Base-by-base conservation (phyloP, 1,140 invertebrate species). In the Drosophila tropicalis region DNA sequence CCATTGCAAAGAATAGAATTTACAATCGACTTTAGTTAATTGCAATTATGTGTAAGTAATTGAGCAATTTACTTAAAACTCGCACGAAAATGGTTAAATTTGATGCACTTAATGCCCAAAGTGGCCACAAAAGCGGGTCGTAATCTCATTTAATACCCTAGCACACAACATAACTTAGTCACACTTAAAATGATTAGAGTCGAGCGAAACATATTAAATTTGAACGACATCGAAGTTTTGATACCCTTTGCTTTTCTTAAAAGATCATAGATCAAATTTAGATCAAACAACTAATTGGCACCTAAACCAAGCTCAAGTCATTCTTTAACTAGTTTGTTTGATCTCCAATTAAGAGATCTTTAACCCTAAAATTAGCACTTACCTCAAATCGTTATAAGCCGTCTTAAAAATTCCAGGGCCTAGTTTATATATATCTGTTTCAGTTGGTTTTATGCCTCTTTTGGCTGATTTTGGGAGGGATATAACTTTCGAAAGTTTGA, bases 371-470 rank as follows among this genome's bases (percentile, higher is more conserved):
- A 29, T 39, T 39, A 4, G 3, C 34, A 51, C 44, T 51, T 51
- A 51, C 81, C 81, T 84, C 57, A 75, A 75, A 70, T 83, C 65
- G 76, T 65, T 61, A 47, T 54, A 58, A 58, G 70, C 62, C 75
- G 67, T 51, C 10, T 51, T 19, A 9, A 51, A 7, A 51, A 22
- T 22, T 4, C 17, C 17, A 12, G 44, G 44, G 44, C 44, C 17
- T 12, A 22, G 1, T 10, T 22, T 19, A 22, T 68, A 6, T 19
- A 47, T 47, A 47, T 68, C 40, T 62, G 62, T 68, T 84, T 63
- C 63, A 70, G 67, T 81, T 87, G 70, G 29, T 41, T 51, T 77
- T 29, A 5, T 29, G 29, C 29, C 29, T 29, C 64, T 51, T 41
- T 22, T 40, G 17, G 60, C 67, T 63, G 36, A 60, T 19, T 15